Base-by-base conservation (phyloP, 2,888 invertebrate species). In the Acrocyrtus sp. region DNA sequence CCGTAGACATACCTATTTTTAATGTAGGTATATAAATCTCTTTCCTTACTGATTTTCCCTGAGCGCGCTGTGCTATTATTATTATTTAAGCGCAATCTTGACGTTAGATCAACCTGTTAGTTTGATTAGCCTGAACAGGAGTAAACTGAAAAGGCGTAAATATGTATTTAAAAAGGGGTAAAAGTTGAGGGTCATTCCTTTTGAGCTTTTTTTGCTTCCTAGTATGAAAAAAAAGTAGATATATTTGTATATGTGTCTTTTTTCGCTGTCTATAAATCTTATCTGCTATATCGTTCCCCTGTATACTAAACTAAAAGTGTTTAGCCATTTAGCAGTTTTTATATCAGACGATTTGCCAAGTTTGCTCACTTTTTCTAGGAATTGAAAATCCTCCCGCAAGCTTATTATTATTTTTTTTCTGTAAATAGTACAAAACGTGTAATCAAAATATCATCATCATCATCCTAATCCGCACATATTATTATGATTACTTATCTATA, bases 391-490 rank as follows among this genome's bases (percentile, higher is more conserved):
- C 45, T 45, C n/a, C 51, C 34, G 51, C 57, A 70, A 17, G 70
- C 65, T 65, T 56, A 43, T 47, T 29, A 54, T 54, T 54, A 54
- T 24, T 22, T 57, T 58, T 58, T 66, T 65, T 58, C 50, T 58
- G 39, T 72, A 65, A 65, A 58, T 58, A 62, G 56, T 54, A 50
- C 63, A 72, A 63, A 72, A 65, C 72, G 58, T 72, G 29, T 72
- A 72, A 72, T 72, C 72, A 72, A 63, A 70, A 63, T 58, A 61
- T 69, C 69, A 72, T 72, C 72, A 65, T 62, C 66, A 66, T 66
- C 63, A 43, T 53, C n/a, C n/a, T n/a, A 51, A 57, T 66, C 61
- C 47, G 45, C 69, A 61, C 69, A 56, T 70, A 70, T 70, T 70
- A 68, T 70, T 62, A 62, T 70, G 47, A 60, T 68, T 62, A 70